Base-by-base conservation (phyloP, 2,113 vertebrate species). In the Cinclus mexicanus region DNA sequence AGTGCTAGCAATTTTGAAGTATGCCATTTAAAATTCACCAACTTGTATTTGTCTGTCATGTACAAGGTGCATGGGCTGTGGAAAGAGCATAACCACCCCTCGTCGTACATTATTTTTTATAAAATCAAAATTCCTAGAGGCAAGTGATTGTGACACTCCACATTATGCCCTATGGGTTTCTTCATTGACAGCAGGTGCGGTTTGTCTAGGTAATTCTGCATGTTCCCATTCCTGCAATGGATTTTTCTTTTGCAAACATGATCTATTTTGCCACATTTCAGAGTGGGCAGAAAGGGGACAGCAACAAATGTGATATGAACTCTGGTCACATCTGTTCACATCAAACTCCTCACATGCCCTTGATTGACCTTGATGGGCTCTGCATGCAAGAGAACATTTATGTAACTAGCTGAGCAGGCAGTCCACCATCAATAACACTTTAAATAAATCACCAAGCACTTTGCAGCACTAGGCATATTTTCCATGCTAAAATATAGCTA, bases 181-280 rank as follows among this genome's bases (percentile, higher is more conserved):
- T 64, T 59, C 52, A 64, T 0, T 2, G 1, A 46, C 35, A 39
- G 4, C 22, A 56, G 5, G 28, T 49, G 31, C 2, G 6, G 5
- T 31, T 9, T 23, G 10, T 33, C 33, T 31, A 42, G 12, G 11
- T 14, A 26, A 63, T 10, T 9, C n/a, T 37, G 24, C 31, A 21
- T 8, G 10, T 14, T 86, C 46, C 59, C 37, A 16, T 18, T 80
- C n/a, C 39, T 72, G 47, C 2, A 1, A 4, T 15, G 11, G 75
- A 53, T 69, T 72, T 85, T 76, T 35, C 41, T 79, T 60, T 79
- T 61, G 67, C 80, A 79, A 85, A 37, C 5, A 29, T 15, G 16
- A 46, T 60, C n/a, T 61, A 8, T 21, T 88, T 41, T 86, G 49
- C 35, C 29, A 46, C 0, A 0, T 23, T 46, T 72, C 3, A 0